These are phyloP conservation scores for Acanthis flammea DNA, from an alignment of 2,797 vertebrate genomes.

Conservation along the genomic window DNA sequence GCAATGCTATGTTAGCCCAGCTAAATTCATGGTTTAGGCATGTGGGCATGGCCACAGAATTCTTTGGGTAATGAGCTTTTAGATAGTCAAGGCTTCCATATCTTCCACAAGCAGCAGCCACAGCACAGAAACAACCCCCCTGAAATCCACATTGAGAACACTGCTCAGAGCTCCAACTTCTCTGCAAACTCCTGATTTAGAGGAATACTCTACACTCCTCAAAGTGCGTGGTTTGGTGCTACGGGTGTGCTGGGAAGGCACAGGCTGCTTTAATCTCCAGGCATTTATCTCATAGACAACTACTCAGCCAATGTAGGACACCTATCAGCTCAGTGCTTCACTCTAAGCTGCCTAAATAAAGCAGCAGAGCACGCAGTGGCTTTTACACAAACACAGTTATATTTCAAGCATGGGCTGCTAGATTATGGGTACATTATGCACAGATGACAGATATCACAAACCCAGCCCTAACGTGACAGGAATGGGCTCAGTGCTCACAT, in stretches of 20 bases:
- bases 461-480: neutral
- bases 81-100: fast-evolving
- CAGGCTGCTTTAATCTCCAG: neutral
- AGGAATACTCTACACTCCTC: neutral
- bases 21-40: neutral
- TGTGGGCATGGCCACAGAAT: fast-evolving
- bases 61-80: neutral
- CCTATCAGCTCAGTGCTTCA: neutral
- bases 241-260: neutral
- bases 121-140: neutral
- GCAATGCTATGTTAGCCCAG: neutral
- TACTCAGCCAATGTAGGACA: neutral
- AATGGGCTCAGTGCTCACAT: neutral
- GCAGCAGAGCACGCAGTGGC: neutral
- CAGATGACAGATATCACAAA: neutral
- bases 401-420: neutral
- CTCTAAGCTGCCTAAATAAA: constrained; percentile 36
- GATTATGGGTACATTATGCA: neutral
- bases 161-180: neutral
- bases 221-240: neutral
- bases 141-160: neutral
- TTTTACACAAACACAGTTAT: neutral
- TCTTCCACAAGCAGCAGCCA: neutral
- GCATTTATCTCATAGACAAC: neutral
- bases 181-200: neutral